phyloP scores from a whole-genome alignment of 2,113 vertebrate genomes.

The Malurus elegans region DNA sequence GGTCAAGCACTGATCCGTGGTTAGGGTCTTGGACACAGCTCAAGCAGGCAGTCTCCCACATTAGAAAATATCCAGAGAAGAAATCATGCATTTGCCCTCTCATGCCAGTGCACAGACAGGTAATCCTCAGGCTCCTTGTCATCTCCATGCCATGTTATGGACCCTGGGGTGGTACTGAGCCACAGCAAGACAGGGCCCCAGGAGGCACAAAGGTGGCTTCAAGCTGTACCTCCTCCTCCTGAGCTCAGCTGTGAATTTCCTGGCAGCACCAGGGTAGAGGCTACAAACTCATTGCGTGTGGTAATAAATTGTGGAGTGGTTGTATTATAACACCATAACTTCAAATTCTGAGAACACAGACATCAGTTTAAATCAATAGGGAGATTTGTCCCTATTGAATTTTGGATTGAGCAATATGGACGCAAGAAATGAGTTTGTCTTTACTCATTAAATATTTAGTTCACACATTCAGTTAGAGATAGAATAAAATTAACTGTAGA shows the following conservation, averaged over 20 bases:
- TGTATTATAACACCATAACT: not conserved
- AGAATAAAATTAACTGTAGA: not conserved
- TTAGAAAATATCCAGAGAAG: not conserved
- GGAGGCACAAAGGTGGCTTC: not conserved
- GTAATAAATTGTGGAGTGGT: not conserved
- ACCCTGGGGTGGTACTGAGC: not conserved
- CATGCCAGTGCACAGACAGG: not conserved
- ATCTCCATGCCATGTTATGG: not conserved
- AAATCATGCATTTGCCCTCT: not conserved
- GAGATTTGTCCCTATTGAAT: not conserved
- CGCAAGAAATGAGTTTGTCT: not conserved
- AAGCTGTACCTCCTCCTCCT: not conserved
- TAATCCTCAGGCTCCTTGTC: not conserved
- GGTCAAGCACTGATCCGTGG: not conserved
- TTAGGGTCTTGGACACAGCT: not conserved
- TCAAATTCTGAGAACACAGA: not conserved
- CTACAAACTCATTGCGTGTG: not conserved
- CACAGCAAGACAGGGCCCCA: rapidly evolving
- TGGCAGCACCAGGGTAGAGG: not conserved
- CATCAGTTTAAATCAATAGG: not conserved
- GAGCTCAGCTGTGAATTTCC: not conserved
- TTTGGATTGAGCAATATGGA: not conserved
- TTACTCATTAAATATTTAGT: not conserved
- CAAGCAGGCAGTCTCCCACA: not conserved
- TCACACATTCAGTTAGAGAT: not conserved